phyloP scores from a whole-genome alignment of 92 coral and sea anemone genomes.

The Pocillopora meandrina region DNA sequence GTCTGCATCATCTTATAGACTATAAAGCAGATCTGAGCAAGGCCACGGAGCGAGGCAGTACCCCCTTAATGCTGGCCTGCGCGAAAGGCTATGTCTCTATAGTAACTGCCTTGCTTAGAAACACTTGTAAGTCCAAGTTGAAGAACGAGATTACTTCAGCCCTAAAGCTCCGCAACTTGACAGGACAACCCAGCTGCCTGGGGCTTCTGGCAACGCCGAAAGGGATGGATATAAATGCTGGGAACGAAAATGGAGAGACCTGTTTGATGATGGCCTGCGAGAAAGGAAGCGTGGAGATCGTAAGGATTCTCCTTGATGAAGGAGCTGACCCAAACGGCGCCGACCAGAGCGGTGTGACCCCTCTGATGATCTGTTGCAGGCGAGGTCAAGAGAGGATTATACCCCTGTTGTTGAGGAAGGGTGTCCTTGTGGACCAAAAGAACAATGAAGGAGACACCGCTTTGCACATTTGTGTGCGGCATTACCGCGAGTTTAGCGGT shows the following conservation, averaged over 20 bases:
- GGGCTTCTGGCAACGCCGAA: conserved; percentile 31
- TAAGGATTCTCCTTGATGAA: conserved; percentile 61
- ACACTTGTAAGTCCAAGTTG: conserved; percentile 54
- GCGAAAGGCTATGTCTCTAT: conserved; percentile 79
- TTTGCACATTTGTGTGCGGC: conserved; percentile 70
- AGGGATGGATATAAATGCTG: conserved; percentile 52
- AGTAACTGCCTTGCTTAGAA: conserved; percentile 64
- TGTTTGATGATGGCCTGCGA: conserved; percentile 84
- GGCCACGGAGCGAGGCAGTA: conserved; percentile 81
- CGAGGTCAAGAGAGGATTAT: conserved; percentile 79
- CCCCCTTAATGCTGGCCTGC: conserved; percentile 80
- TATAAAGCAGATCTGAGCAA: conserved; percentile 62
- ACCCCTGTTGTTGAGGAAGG: conserved; percentile 62
- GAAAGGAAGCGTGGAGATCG: conserved; percentile 74
- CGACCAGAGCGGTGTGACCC: conserved; percentile 70
- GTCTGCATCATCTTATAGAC: conserved; percentile 76
- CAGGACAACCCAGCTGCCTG: conserved; percentile 41
- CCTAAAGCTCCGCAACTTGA: conserved; percentile 17
- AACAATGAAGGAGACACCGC: conserved; percentile 80
- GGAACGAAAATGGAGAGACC: conserved; percentile 73
- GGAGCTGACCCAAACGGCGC: conserved; percentile 74
- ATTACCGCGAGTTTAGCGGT: conserved; percentile 73
- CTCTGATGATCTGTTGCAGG: conserved; percentile 73
- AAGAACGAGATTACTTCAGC: conserved; percentile 49
- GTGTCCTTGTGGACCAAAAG: conserved; percentile 57